Base-by-base conservation (phyloP, 2,888 invertebrate species). In the Dexiosoma caninum region DNA sequence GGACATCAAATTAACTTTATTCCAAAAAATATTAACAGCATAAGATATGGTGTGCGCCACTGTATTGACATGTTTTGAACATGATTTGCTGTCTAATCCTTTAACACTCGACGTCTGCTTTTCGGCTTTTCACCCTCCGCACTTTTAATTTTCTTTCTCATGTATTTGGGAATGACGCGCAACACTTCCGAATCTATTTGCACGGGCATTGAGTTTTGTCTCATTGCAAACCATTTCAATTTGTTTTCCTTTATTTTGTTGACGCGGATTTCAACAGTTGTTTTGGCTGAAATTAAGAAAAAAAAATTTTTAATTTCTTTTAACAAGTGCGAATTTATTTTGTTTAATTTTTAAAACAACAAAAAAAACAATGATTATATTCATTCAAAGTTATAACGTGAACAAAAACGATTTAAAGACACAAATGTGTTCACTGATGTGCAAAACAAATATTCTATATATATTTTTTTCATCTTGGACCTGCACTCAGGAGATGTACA, bases 191-290 rank as follows among this genome's bases (percentile, higher is more conserved):
- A 87, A 67, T 90, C 90, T 35, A 90, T 90, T 86, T 90, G 90
- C 0, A 90, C 90, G 2, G 90, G 90, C 90, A 90, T 90, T 10
- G 90, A 89, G 42, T 89, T 87, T 78, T 90, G 90, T 53, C 90
- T 85, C 62, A 85, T 78, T 14, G 85, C 84, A 5, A 86, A 81
- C 87, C 88, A 88, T 57, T 84, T 86, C 5, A 86, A 55, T 32
- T 83, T 84, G 14, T 84, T 83, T 30, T 75, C 66, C 40, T 74
- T 51, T 51, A 70, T 82, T 81, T 78, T 84, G 9, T 66, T 81
- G 12, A 59, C 49, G 59, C 46, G 67, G 10, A 40, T 57, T 51
- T 44, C 51, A 1, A 55, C 67, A 44, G 71, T 42, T 32, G 59
- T 51, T 53, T 59, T 55, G 57, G n/a, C 71, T 76, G 30, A 74